Percentiles rank a stretch among this genome's conserved stretches.
These are phyloP conservation scores for Buphagus erythrorhynchus DNA, from an alignment of 2,797 vertebrate genomes.

Conservation along the genomic window DNA sequence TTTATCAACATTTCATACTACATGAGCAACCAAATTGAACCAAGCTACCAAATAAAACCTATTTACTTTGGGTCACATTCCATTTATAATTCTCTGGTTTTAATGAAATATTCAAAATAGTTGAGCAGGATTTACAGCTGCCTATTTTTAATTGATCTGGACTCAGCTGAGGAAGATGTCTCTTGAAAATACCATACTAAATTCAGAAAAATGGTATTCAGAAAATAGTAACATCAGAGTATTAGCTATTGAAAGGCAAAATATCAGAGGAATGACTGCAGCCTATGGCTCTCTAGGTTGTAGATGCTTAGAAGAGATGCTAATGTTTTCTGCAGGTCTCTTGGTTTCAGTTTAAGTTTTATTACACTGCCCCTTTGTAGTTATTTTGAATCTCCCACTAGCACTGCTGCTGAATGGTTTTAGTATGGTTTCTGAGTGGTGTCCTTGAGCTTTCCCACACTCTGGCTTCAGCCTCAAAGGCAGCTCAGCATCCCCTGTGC, in stretches of 20 bases:
- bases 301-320: neutral
- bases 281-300: neutral
- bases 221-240: neutral
- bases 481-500: neutral
- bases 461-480: constrained; percentile 17
- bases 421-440: constrained; percentile 38
- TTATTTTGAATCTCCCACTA: neutral
- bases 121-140: neutral
- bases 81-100: neutral
- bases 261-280: neutral
- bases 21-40: neutral
- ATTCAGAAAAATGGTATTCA: neutral
- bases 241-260: neutral
- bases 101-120: neutral
- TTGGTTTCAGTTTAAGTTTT: neutral
- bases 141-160: neutral
- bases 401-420: constrained; percentile 8
- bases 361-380: constrained; percentile 5
- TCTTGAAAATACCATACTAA: neutral
- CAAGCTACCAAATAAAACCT: neutral
- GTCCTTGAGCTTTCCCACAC: constrained; percentile 23
- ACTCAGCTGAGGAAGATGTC: neutral
- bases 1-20: neutral
- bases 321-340: neutral
- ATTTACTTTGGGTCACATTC: neutral